phyloP scores from a whole-genome alignment of 1,140 invertebrate species.

The Drosophila parabipectinata region DNA sequence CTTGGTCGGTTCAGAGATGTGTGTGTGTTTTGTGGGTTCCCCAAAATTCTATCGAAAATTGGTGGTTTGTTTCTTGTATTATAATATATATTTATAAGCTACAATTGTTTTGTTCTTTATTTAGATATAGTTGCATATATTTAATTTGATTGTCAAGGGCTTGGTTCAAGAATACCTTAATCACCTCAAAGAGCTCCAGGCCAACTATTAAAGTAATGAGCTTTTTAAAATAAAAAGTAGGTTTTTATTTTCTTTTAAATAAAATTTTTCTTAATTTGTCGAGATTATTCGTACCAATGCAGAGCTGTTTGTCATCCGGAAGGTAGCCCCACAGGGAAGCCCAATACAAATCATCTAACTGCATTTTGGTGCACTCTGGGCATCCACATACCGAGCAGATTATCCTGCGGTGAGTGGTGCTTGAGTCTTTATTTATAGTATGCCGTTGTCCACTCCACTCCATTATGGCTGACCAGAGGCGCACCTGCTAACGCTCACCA shows the following conservation, averaged over 20 bases:
- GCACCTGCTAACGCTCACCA: conserved; percentile 45
- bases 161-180: too few species aligned
- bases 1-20: conserved; percentile 1
- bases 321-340: conserved; percentile 14
- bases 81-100: too few species aligned
- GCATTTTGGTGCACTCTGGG: not conserved
- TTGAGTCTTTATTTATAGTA: conserved; percentile 62
- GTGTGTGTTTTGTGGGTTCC: conserved; percentile 15
- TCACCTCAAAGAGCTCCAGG: not conserved
- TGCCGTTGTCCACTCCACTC: conserved; percentile 34
- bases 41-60: not conserved
- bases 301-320: conserved; percentile 18
- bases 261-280: not conserved
- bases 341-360: not conserved
- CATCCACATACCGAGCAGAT: not conserved
- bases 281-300: conserved; percentile 22
- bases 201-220: too few species aligned
- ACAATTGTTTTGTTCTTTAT: too few species aligned
- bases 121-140: too few species aligned
- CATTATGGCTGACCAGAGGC: conserved; percentile 45
- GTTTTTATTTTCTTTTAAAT: not conserved
- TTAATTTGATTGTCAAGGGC: too few species aligned
- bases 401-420: conserved; percentile 5
- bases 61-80: not conserved
- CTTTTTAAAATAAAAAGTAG: conserved; percentile 6